These are phyloP conservation scores for Amphipoea oculea DNA, from an alignment of 2,888 invertebrate species.

Conservation along the genomic window DNA sequence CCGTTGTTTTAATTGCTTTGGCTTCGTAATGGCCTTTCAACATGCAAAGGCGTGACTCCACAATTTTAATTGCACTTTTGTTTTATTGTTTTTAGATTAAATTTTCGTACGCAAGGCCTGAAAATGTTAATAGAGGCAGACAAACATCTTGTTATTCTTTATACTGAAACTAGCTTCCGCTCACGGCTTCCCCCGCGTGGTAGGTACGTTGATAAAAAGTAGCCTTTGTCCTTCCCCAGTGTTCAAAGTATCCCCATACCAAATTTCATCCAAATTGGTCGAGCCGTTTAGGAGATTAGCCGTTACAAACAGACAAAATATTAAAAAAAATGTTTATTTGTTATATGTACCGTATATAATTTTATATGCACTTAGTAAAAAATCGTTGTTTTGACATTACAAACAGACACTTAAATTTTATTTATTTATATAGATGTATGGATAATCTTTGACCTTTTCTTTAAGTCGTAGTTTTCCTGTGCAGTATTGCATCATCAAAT, in stretches of 20 bases:
- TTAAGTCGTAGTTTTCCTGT: not conserved
- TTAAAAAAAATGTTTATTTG: not conserved
- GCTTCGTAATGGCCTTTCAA: slow-evolving; percentile 42
- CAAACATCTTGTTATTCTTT: not conserved
- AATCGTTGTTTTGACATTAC: no score
- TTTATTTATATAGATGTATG: not conserved
- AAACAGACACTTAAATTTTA: not conserved
- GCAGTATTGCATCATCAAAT: slow-evolving; percentile 16
- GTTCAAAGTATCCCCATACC: not conserved
- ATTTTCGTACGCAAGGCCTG: slow-evolving; percentile 48
- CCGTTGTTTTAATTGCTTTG: slow-evolving; percentile 56
- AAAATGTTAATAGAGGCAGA: not conserved
- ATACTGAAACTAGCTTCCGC: not conserved
- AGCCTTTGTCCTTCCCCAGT: not conserved
- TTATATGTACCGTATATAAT: not conserved
- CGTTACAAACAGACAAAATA: not conserved
- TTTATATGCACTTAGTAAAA: not conserved
- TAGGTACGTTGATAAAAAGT: not conserved
- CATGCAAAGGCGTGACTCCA: slow-evolving; percentile 58
- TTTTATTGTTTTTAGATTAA: slow-evolving; percentile 64
- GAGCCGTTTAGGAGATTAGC: not conserved
- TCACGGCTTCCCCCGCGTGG: not conserved
- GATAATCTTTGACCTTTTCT: not conserved
- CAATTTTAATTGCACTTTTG: slow-evolving; percentile 60
- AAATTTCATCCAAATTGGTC: not conserved